Evolutionary conservation across 37 sponge, comb jelly and placozoan species (phyloP).

Genomic region (Crambe crambe): DNA sequence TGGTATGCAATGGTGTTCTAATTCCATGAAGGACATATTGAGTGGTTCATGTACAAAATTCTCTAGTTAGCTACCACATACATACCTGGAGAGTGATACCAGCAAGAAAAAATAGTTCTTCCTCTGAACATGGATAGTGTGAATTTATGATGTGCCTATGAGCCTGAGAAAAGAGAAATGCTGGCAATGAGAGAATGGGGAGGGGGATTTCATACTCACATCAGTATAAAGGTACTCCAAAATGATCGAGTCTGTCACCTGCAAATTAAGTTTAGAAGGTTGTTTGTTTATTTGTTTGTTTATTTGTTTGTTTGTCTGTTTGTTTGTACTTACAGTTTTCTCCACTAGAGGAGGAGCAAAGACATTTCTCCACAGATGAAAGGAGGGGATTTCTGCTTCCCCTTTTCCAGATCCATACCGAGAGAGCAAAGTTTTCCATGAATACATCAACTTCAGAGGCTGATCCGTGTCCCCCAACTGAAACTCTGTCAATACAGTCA

Average conservation of each 20-base stretch:
- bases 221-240: slow-evolving; percentile 60
- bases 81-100: slow-evolving; percentile 62
- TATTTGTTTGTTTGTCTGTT: no score
- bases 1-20: background rate
- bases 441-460: slow-evolving; percentile 49
- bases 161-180: slow-evolving; percentile 35
- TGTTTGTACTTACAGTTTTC: no score
- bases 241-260: slow-evolving; percentile 49
- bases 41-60: background rate
- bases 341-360: slow-evolving; percentile 40
- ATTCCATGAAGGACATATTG: slow-evolving; percentile 1
- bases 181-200: background rate
- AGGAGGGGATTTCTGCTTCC: slow-evolving; percentile 33
- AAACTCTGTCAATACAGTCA: slow-evolving; percentile 28
- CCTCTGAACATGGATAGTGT: slow-evolving; percentile 72
- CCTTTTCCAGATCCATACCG: background rate
- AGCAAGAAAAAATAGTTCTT: slow-evolving; percentile 67
- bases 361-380: slow-evolving; percentile 62
- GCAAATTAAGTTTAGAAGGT: background rate
- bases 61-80: no score
- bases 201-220: slow-evolving; percentile 29
- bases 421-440: slow-evolving; percentile 47
- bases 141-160: slow-evolving; percentile 56
- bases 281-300: no score
- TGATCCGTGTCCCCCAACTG: slow-evolving; percentile 75